Evolutionary conservation across 2,797 vertebrate species (phyloP).

Genomic region (Peromyscus eremicus): DNA sequence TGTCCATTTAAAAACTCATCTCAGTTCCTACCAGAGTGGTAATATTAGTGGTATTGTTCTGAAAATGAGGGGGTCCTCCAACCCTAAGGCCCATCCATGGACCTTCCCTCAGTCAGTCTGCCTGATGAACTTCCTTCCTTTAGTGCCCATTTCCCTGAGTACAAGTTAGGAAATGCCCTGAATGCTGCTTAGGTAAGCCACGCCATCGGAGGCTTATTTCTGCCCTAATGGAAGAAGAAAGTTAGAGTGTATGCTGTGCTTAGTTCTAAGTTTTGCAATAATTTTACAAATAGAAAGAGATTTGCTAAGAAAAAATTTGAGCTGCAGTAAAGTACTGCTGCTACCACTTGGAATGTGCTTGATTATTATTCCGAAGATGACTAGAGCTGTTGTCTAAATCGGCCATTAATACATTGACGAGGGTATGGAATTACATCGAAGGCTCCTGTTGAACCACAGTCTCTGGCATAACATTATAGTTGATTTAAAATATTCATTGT

Average conservation of each 20-base stretch:
- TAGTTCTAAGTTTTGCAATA: conserved; percentile 1
- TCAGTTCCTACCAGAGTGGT: not conserved
- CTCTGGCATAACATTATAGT: not conserved
- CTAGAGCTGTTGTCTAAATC: not conserved
- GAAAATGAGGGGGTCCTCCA: not conserved
- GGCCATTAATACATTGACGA: conserved; percentile 1
- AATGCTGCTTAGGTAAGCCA: not conserved
- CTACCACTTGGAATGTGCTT: conserved; percentile 36
- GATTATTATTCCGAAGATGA: conserved; percentile 46
- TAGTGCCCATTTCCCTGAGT: not conserved
- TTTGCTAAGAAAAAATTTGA: not conserved
- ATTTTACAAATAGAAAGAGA: conserved; percentile 36
- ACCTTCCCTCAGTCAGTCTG: not conserved
- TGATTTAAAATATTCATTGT: not conserved
- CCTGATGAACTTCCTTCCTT: not conserved
- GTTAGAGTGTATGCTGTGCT: not conserved
- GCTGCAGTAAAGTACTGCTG: not conserved
- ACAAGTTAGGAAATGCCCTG: not conserved
- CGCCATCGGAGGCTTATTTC: not conserved
- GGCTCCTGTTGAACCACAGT: not conserved
- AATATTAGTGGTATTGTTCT: not conserved
- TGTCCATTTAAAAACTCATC: conserved; percentile 27
- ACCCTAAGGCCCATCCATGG: not conserved
- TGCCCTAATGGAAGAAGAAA: conserved; percentile 19
- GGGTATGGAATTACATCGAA: not conserved